Evolutionary conservation across 2,888 invertebrate genomes (phyloP).

Genomic region (Drosophila falleni): DNA sequence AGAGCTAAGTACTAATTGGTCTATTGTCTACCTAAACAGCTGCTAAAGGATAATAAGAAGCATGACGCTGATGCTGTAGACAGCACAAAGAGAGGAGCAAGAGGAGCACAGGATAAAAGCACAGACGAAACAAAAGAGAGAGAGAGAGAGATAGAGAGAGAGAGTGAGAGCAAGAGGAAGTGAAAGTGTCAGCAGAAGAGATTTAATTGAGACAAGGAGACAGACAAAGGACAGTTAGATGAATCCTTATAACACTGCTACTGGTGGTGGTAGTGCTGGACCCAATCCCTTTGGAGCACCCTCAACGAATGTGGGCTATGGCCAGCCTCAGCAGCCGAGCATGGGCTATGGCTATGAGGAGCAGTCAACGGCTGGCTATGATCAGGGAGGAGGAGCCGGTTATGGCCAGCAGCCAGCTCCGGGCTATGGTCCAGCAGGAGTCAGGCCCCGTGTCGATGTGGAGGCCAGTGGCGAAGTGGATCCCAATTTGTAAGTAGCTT

Average conservation of each 20-base stretch:
- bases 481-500: constrained; percentile 88
- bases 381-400: constrained; percentile 62
- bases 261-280: constrained; percentile 61
- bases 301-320: constrained; percentile 58
- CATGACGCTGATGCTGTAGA: constrained; percentile 45
- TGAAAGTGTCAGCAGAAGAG: constrained; percentile 22
- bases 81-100: not conserved
- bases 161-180: constrained; percentile 4
- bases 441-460: constrained; percentile 92
- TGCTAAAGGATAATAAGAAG: constrained; percentile 45
- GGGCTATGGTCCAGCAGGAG: constrained; percentile 77
- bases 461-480: constrained; percentile 95
- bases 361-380: constrained; percentile 71
- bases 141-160: constrained; percentile 4
- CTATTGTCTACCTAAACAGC: constrained; percentile 49
- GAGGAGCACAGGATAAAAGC: constrained; percentile 32
- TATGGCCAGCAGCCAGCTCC: constrained; percentile 67
- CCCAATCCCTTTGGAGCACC: constrained; percentile 82
- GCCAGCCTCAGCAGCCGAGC: constrained; percentile 74
- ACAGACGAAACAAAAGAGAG: constrained; percentile 27
- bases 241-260: constrained; percentile 68
- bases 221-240: constrained; percentile 34
- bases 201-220: constrained; percentile 9
- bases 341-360: constrained; percentile 79
- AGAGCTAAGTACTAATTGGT: constrained; percentile 36